Conservation (phyloP, 1,140 invertebrate genomes). For the Lasioglossum albipes region DNA sequence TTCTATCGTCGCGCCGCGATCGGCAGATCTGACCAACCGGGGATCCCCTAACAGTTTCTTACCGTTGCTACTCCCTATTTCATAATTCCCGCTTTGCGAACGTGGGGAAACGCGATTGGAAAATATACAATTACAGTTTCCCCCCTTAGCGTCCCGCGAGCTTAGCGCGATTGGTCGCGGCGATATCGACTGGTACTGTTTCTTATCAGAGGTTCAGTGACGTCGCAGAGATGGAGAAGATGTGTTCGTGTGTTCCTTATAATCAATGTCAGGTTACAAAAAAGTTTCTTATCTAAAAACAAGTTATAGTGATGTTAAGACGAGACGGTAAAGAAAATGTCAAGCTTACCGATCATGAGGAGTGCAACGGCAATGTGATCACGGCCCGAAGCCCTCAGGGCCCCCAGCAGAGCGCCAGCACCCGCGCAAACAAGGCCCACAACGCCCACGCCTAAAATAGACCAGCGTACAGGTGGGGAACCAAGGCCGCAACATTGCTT, state of each 20-base stretch:
- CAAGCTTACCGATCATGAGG: conserved; percentile 77
- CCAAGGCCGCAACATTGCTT: conserved; percentile 79
- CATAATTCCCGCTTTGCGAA: background rate
- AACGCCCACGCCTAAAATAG: conserved; percentile 77
- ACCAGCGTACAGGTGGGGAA: conserved; percentile 78
- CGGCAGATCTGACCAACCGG: conserved; percentile 6
- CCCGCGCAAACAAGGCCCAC: conserved; percentile 78
- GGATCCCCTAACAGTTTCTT: conserved; percentile 17
- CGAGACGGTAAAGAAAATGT: background rate
- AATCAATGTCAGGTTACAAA: too few species aligned
- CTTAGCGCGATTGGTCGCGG: too few species aligned
- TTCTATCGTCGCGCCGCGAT: conserved; percentile 6
- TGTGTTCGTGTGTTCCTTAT: too few species aligned
- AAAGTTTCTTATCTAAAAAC: too few species aligned
- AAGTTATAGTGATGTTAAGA: too few species aligned
- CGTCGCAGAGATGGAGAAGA: too few species aligned
- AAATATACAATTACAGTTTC: too few species aligned
- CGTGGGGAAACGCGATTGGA: too few species aligned
- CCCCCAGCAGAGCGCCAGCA: conserved; percentile 76
- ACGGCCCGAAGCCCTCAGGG: conserved; percentile 77
- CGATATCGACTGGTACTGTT: too few species aligned
- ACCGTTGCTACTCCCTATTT: conserved; percentile 20
- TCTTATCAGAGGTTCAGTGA: too few species aligned
- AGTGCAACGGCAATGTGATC: conserved; percentile 78
- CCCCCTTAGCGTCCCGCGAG: too few species aligned